Conservation (phyloP, 2,797 vertebrate genomes). For the Geotria australis region DNA sequence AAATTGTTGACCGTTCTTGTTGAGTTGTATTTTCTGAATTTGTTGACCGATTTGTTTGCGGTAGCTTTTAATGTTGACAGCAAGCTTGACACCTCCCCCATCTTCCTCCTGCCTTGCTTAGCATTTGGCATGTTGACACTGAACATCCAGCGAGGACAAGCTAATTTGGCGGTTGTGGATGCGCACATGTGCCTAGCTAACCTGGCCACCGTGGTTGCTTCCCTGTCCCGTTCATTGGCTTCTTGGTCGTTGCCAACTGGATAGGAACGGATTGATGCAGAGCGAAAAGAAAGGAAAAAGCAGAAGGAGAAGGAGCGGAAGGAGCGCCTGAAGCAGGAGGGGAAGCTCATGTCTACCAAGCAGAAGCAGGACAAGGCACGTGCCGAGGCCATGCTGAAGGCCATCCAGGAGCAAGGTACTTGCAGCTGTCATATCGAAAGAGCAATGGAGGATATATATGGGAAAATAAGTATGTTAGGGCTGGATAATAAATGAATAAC, state of each 20-base stretch:
- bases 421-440: background rate
- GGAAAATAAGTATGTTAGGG: background rate
- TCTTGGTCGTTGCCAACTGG: background rate
- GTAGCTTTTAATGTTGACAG: too few relatives aligned
- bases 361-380: conserved; percentile 60
- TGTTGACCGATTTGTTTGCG: too few relatives aligned
- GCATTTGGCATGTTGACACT: too few relatives aligned
- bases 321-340: conserved; percentile 82
- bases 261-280: conserved; percentile 67
- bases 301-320: conserved; percentile 93
- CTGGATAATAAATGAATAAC: background rate
- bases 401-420: conserved; percentile 56
- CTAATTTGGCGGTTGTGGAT: too few relatives aligned
- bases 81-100: too few relatives aligned
- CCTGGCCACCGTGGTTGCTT: too few relatives aligned
- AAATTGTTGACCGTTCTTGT: too few relatives aligned
- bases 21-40: too few relatives aligned
- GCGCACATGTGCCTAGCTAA: too few relatives aligned
- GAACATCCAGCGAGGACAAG: too few relatives aligned
- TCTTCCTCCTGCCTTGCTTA: too few relatives aligned
- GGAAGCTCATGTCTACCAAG: conserved; percentile 63
- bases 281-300: conserved; percentile 76
- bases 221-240: too few relatives aligned
- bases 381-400: conserved; percentile 48
- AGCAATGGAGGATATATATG: background rate